These are phyloP conservation scores for Percina caprodes DNA, from an alignment of 2,113 vertebrate genomes.

Conservation along the genomic window DNA sequence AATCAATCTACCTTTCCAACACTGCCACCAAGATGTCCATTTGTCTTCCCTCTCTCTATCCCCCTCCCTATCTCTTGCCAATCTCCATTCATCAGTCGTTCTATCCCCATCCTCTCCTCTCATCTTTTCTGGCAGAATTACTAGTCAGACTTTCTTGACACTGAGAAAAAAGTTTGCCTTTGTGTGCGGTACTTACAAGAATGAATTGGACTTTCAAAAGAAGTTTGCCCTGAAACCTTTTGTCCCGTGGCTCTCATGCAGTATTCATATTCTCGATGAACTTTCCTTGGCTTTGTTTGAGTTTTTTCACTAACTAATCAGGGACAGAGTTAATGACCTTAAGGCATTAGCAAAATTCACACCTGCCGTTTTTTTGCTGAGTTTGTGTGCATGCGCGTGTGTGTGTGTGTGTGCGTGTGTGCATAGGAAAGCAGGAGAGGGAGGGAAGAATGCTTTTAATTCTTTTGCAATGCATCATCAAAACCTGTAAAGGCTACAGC, in stretches of 20 bases:
- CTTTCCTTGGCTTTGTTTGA: constrained; percentile 45
- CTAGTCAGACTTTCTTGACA: constrained; percentile 39
- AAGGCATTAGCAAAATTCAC: constrained; percentile 62
- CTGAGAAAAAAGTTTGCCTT: constrained; percentile 60
- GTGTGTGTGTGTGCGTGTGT: constrained; percentile 1
- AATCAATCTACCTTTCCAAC: constrained; percentile 82
- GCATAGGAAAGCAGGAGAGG: neutral
- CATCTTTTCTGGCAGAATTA: constrained; percentile 55
- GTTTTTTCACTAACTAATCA: constrained; percentile 57
- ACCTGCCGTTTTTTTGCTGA: constrained; percentile 49
- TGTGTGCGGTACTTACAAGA: constrained; percentile 37
- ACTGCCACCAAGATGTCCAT: constrained; percentile 67
- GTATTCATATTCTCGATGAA: constrained; percentile 70
- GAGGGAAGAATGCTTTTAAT: neutral
- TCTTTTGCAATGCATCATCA: neutral
- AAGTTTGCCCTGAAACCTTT: constrained; percentile 70
- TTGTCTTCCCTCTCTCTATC: constrained; percentile 52
- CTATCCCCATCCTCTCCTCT: constrained; percentile 57
- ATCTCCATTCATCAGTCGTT: constrained; percentile 71
- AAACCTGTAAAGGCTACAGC: neutral
- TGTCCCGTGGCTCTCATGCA: constrained; percentile 66
- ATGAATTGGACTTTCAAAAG: constrained; percentile 64
- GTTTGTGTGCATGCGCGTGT: constrained; percentile 18
- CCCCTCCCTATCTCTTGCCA: constrained; percentile 47
- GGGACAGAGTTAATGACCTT: constrained; percentile 69